Evolutionary conservation across 2,797 vertebrate genomes (phyloP).

Genomic region (Pipistrellus kuhlii): DNA sequence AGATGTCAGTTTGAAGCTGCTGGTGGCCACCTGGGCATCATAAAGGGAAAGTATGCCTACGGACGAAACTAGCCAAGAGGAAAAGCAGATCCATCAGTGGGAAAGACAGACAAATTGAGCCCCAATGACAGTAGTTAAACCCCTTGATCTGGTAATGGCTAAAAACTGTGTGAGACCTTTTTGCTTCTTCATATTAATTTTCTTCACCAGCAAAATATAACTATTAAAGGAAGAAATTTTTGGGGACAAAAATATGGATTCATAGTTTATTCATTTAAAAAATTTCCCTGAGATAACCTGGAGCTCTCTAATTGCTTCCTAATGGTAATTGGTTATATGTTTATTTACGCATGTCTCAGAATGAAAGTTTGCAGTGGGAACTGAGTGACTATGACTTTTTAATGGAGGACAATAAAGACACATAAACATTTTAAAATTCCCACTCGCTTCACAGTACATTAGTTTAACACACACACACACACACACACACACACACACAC

Average conservation of each 20-base stretch:
- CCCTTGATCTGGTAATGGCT: neutral
- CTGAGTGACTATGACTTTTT: neutral
- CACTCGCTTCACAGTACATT: neutral
- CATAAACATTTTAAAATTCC: constrained; percentile 6
- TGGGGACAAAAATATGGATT: neutral
- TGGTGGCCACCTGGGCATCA: neutral
- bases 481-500: neutral
- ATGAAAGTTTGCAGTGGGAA: neutral
- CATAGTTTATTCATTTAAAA: constrained; percentile 46
- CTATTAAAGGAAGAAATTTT: constrained; percentile 9
- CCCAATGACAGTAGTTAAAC: neutral
- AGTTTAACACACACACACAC: neutral
- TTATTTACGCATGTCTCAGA: constrained; percentile 16
- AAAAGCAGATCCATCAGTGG: neutral
- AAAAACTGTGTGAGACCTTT: neutral
- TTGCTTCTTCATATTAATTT: constrained; percentile 16
- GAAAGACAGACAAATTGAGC: neutral
- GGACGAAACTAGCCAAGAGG: neutral
- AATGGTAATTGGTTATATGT: neutral
- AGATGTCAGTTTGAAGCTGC: neutral
- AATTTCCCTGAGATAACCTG: neutral
- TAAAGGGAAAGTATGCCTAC: neutral
- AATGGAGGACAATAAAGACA: constrained; percentile 38
- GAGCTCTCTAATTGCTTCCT: neutral
- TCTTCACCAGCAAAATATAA: constrained; percentile 37